Evolutionary conservation across 2,797 vertebrate species (phyloP).

Genomic region (Squalus acanthias): DNA sequence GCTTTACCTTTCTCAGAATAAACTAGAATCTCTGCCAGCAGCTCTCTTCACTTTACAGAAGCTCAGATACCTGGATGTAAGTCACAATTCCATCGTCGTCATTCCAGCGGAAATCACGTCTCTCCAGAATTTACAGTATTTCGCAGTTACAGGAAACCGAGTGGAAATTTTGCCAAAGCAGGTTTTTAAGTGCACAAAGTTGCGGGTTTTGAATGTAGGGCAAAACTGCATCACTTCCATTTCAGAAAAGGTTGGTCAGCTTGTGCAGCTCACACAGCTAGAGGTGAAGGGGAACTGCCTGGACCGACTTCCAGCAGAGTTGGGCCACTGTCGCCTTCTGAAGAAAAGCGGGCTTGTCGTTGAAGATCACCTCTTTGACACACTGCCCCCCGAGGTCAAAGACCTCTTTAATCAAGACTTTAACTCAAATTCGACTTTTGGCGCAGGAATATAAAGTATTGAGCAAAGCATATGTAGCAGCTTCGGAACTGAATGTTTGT

Average conservation of each 20-base stretch:
- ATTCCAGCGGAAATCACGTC: constrained; percentile 84
- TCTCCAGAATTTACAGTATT: constrained; percentile 90
- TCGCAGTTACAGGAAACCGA: constrained; percentile 88
- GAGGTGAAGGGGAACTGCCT: constrained; percentile 95
- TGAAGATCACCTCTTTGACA: constrained; percentile 94
- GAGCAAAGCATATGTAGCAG: constrained; percentile 31
- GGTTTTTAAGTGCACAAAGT: constrained; percentile 88
- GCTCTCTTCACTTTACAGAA: constrained; percentile 89
- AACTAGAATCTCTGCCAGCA: constrained; percentile 82
- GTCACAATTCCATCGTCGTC: constrained; percentile 78
- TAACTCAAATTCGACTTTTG: constrained; percentile 66
- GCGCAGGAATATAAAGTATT: constrained; percentile 44
- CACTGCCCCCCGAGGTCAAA: constrained; percentile 86
- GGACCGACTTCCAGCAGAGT: constrained; percentile 81
- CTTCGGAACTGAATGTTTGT: constrained; percentile 30
- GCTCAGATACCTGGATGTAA: constrained; percentile 85
- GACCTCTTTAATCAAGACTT: constrained; percentile 88
- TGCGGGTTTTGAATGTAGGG: constrained; percentile 84
- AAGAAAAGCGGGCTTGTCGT: constrained; percentile 81
- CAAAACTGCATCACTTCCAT: constrained; percentile 84
- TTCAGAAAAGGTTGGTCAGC: constrained; percentile 81
- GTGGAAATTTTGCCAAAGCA: constrained; percentile 87
- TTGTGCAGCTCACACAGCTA: constrained; percentile 81
- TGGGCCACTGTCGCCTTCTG: constrained; percentile 81
- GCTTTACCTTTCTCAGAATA: constrained; percentile 93